Percentiles rank a stretch among this genome's conserved stretches.
phyloP scores from a whole-genome alignment of 2,113 vertebrate species.

The Spilogale gracilis region DNA sequence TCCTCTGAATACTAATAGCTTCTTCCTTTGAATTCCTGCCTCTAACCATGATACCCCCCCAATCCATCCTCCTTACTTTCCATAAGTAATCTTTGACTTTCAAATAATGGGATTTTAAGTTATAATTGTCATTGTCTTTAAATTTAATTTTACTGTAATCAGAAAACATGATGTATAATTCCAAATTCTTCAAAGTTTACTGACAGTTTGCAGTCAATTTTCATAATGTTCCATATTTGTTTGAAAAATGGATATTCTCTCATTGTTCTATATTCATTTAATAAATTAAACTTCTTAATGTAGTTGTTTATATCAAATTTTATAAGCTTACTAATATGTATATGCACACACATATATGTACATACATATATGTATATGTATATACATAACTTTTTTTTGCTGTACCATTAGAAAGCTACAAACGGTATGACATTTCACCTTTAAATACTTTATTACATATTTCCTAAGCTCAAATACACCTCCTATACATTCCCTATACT shows the following conservation, averaged over 20 bases:
- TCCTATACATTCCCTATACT: neutral
- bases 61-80: neutral
- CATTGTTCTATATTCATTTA: neutral
- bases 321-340: neutral
- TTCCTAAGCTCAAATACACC: neutral
- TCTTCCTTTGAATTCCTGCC: neutral
- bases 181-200: neutral
- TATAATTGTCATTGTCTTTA: neutral
- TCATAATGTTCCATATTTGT: neutral
- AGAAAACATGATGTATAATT: neutral
- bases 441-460: neutral
- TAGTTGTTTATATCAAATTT: constrained; percentile 39
- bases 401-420: neutral
- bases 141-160: neutral
- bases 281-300: neutral
- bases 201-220: neutral
- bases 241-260: neutral
- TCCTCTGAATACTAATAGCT: neutral
- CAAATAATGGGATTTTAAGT: constrained; percentile 23
- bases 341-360: neutral
- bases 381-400: neutral
- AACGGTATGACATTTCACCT: neutral
- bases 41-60: neutral
- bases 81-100: neutral
- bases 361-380: neutral